Base-by-base conservation (phyloP, 1,140 invertebrate species). In the Argopecten irradians region DNA sequence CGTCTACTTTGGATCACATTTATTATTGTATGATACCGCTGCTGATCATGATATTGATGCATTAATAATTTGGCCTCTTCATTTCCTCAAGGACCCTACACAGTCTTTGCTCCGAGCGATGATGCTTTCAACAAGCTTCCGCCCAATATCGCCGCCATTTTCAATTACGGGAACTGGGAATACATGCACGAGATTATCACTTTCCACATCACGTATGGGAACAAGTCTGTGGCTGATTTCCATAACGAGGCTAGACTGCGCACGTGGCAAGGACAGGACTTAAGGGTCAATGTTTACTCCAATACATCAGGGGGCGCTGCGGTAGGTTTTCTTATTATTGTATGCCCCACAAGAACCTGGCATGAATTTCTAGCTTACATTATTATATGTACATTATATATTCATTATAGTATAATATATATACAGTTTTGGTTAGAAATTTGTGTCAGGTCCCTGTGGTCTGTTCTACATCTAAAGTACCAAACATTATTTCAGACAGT, bases 151-250 rank as follows among this genome's bases (percentile, higher is more conserved):
- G 36, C 35, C 9, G 83, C 34, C 16, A 83, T 83, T 14, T 83
- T 87, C 34, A 83, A 87, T 14, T 87, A 19, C 41, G 86, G 86
- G 13, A 87, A 87, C 82, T 87, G 86, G 86, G 86, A 87, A 34
- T 34, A 41, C 35, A 41, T 35, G 32, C 83, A 83, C 41, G 71
- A 87, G 14, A 87, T 87, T 34, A 41, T 87, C 9, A 83, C 86
- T 13, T 87, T 83, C 36, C 86, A 87, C 43, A 87, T 87, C n/a
- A 83, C 86, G 9, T 83, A 87, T 11, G 86, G 83, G 22, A 71
- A 83, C 28, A 41, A 3, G 39, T 16, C 83, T n/a, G 22, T 87
- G 82, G 82, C 82, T 33, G 82, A 82, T 28, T 41, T 87, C 5
- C 82, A 87, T n/a, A 87, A 87, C 28, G 43, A 87, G 32, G 83